These are phyloP conservation scores for Gobiocypris rarus DNA, from an alignment of 2,113 vertebrate genomes.

Conservation along the genomic window DNA sequence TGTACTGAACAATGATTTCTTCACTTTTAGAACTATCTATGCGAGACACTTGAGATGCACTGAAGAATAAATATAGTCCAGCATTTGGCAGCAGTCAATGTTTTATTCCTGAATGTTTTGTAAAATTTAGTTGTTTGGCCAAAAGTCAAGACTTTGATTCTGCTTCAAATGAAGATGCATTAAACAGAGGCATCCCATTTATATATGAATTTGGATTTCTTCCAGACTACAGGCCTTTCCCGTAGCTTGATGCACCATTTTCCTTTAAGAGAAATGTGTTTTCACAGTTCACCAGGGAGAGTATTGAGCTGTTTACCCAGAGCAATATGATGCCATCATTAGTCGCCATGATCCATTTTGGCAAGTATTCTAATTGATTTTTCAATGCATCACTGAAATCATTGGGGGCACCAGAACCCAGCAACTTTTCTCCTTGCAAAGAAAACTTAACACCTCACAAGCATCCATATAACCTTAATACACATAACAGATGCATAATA, in stretches of 20 bases:
- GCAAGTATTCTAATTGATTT: conserved; percentile 57
- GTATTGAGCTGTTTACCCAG: conserved; percentile 57
- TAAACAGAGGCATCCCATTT: conserved; percentile 23
- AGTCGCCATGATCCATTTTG: conserved; percentile 53
- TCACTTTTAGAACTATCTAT: background rate
- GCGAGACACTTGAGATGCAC: background rate
- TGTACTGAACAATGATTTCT: conserved; percentile 21
- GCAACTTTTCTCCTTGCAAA: conserved; percentile 46
- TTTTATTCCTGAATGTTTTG: background rate
- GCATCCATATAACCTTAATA: conserved; percentile 23
- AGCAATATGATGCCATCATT: conserved; percentile 56
- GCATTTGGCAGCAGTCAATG: conserved; percentile 13
- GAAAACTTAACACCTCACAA: conserved; percentile 27
- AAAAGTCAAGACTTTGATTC: conserved; percentile 29
- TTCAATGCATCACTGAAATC: conserved; percentile 53
- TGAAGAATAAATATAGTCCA: conserved; percentile 5
- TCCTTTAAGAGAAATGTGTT: conserved; percentile 44
- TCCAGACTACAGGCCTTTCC: background rate
- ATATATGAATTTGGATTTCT: conserved; percentile 16
- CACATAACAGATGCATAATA: background rate
- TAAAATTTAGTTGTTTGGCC: conserved; percentile 11
- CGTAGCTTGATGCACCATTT: conserved; percentile 19
- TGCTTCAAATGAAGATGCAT: conserved; percentile 36
- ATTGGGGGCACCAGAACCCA: conserved; percentile 31
- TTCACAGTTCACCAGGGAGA: conserved; percentile 35